Base-by-base conservation (phyloP, 1,140 invertebrate species). In the Microplitis mediator region DNA sequence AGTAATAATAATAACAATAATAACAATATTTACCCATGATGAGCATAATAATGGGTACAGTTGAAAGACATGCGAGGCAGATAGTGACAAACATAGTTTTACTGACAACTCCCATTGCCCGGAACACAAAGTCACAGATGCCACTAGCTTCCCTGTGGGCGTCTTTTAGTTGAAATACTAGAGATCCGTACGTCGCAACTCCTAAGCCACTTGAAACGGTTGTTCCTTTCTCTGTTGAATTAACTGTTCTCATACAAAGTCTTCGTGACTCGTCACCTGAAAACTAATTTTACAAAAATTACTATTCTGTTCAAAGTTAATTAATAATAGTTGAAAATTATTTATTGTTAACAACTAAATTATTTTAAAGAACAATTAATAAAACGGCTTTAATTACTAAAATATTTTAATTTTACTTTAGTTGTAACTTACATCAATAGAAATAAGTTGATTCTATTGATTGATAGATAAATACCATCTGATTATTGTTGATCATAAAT, bases 161-260 rank as follows among this genome's bases (percentile, higher is more conserved):
- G 79, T 95, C 94, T 77, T 93, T 93, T 36, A 95, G 87, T 81
- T 95, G 93, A 81, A 94, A 93, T 3, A 93, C 91, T 35, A 95
- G 89, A 5, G 93, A 94, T 32, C 93, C 93, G 78, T 95, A 95
- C 0, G 91, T 92, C 0, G 91, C 90, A 2, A 91, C 87, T 0
- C 90, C 90, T 31, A 92, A 81, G 0, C 81, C 81, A 0, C 84
- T 81, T 9, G 87, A 84, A 11, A 80, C 87, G 23, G 54, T 77
- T 70, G 50, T 77, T 68, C 69, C 79, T 72, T 77, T 89, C 82
- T 75, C 83, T 52, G 80, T 83, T 74, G 76, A 88, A 84, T 80
- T 91, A 86, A 71, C 85, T 84, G 75, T 91, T 86, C 78, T 90
- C 9, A 90, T 89, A 79, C 91, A 94, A 11, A 93, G 84, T 31